These are phyloP conservation scores for Panulirus ornatus DNA, from an alignment of 1,140 invertebrate genomes.

Conservation along the genomic window DNA sequence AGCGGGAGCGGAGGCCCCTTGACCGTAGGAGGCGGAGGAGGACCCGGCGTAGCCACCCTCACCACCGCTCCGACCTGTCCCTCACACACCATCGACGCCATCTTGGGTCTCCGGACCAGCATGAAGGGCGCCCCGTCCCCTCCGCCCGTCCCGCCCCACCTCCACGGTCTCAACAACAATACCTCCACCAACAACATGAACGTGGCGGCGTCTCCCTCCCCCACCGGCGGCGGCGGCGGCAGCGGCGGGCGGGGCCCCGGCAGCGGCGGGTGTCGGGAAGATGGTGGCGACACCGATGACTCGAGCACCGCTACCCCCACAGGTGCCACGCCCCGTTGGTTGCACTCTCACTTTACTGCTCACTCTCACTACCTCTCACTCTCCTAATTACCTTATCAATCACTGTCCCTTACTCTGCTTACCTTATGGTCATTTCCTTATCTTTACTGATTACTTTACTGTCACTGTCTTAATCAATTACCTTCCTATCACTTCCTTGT, in stretches of 20 bases:
- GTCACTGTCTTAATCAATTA: not conserved
- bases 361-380: constrained; percentile 14
- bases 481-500: not conserved
- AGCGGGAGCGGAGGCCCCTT: constrained; percentile 23
- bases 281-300: constrained; percentile 63
- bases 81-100: constrained; percentile 77
- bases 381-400: not conserved
- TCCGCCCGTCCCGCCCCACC: constrained; percentile 25
- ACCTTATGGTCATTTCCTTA: not conserved
- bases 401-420: not conserved
- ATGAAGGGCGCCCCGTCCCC: constrained; percentile 42
- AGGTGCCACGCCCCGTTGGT: constrained; percentile 25
- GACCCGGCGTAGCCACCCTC: constrained; percentile 3
- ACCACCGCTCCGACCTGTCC: constrained; percentile 65
- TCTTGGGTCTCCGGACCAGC: constrained; percentile 75
- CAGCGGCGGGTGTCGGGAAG: constrained; percentile 51
- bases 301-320: constrained; percentile 56
- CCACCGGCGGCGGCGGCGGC: constrained; percentile 42
- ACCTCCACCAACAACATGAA: constrained; percentile 65
- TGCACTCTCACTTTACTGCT: not conserved
- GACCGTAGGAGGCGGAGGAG: not conserved
- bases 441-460: not conserved
- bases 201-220: constrained; percentile 16
- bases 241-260: constrained; percentile 41
- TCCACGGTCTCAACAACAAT: constrained; percentile 63